Conservation (phyloP, 1,140 invertebrate genomes). For the Limonius californicus region DNA sequence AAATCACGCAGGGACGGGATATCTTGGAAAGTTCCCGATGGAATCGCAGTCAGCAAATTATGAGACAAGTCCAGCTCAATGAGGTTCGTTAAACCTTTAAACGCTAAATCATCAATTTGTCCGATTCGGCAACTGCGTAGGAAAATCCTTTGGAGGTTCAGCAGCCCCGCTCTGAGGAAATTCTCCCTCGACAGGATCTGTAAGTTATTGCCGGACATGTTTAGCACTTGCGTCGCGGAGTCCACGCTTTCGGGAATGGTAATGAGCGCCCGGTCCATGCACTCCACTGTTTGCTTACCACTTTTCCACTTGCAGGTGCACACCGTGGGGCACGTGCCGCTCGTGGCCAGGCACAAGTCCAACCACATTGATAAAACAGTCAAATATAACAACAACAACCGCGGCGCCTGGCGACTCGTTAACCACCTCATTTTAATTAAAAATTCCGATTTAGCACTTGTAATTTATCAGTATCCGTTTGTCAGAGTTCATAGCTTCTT, state of each 20-base stretch:
- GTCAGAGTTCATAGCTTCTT: no score
- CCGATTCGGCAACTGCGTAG: conserved; percentile 75
- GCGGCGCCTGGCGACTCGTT: neutral
- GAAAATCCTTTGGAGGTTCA: conserved; percentile 84
- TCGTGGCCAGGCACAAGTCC: conserved; percentile 31
- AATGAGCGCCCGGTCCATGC: conserved; percentile 73
- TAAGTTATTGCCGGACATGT: conserved; percentile 82
- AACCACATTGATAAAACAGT: conserved; percentile 17
- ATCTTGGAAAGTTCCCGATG: conserved; percentile 70
- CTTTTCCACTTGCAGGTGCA: conserved; percentile 91
- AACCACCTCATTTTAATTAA: conserved; percentile 9
- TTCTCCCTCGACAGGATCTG: conserved; percentile 75
- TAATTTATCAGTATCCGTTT: neutral
- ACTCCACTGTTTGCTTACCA: conserved; percentile 88
- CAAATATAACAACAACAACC: conserved; percentile 15
- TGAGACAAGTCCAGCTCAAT: conserved; percentile 83
- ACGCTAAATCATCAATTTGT: conserved; percentile 78
- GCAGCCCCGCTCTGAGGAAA: conserved; percentile 72
- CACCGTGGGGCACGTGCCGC: conserved; percentile 65
- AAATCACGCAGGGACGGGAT: conserved; percentile 78
- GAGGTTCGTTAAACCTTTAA: conserved; percentile 79
- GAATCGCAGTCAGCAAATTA: conserved; percentile 74
- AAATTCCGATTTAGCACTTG: neutral
- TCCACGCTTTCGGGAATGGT: conserved; percentile 79
- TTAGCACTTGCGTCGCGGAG: conserved; percentile 83